Evolutionary conservation across 2,113 vertebrate species (phyloP).

Genomic region (Microcebus murinus): DNA sequence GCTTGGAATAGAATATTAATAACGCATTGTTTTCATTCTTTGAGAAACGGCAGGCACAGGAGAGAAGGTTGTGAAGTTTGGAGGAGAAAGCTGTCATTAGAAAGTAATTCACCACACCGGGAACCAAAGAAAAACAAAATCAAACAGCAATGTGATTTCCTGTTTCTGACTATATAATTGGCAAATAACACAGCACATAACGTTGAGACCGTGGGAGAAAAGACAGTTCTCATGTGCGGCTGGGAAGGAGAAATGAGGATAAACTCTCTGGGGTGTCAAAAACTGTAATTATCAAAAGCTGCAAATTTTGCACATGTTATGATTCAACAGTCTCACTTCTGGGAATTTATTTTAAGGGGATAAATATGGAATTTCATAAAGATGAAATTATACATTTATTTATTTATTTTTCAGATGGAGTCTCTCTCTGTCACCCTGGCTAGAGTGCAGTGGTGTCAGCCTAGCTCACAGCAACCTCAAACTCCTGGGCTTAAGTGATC

Average conservation of each 20-base stretch:
- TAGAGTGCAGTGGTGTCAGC: too few relatives aligned
- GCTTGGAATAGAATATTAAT: background rate
- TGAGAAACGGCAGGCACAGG: background rate
- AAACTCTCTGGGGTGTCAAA: background rate
- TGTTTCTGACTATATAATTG: background rate
- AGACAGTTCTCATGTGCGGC: background rate
- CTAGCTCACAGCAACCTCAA: too few relatives aligned
- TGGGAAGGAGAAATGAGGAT: background rate
- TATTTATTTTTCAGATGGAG: too few relatives aligned
- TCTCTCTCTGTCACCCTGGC: too few relatives aligned
- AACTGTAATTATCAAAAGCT: background rate
- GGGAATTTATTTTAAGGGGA: constrained; percentile 42
- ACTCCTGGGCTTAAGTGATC: too few relatives aligned
- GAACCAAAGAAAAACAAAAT: background rate
- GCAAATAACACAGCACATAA: background rate
- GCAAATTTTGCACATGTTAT: background rate
- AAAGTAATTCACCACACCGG: background rate
- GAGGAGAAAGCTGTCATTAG: background rate
- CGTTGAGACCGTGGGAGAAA: background rate
- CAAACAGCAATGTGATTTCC: background rate
- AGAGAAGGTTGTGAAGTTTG: background rate
- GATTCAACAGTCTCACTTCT: background rate
- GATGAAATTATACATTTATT: background rate
- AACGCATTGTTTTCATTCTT: background rate
- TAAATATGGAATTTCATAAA: background rate